Evolutionary conservation across 2,113 vertebrate genomes (phyloP).

Genomic region (Gopherus flavomarginatus): DNA sequence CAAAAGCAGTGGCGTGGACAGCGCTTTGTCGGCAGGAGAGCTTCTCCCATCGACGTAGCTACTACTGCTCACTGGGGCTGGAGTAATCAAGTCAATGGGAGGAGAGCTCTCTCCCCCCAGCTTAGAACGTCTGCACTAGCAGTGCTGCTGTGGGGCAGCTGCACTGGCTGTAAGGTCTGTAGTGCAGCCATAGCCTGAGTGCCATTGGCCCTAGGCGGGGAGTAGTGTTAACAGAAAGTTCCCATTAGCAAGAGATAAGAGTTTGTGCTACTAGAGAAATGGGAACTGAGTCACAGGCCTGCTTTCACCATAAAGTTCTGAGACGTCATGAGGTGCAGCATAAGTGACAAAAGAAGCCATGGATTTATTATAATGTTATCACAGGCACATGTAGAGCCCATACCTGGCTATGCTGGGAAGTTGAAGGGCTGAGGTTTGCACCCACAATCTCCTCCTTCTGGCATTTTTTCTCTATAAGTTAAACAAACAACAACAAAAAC

Average conservation of each 20-base stretch:
- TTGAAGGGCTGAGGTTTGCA: not conserved
- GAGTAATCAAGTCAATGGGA: no score
- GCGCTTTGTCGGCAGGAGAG: no score
- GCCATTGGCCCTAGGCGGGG: not conserved
- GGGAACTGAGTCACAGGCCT: not conserved
- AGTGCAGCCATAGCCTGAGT: not conserved
- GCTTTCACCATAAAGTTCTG: not conserved
- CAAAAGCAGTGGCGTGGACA: no score
- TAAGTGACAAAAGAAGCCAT: not conserved
- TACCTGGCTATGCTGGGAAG: not conserved
- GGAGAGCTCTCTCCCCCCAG: no score
- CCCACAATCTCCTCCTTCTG: not conserved
- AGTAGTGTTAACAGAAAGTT: not conserved
- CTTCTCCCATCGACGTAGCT: no score
- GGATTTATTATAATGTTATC: not conserved
- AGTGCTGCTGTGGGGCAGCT: no score
- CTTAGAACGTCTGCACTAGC: no score
- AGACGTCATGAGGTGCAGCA: not conserved
- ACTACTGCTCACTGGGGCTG: no score
- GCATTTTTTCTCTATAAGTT: not conserved
- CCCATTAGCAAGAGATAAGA: not conserved
- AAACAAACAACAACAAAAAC: not conserved
- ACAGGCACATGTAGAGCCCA: rapidly evolving
- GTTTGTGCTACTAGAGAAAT: not conserved
- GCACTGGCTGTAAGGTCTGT: no score